Base-by-base conservation (phyloP, 2,797 vertebrate species). In the Neoniphon sammara region DNA sequence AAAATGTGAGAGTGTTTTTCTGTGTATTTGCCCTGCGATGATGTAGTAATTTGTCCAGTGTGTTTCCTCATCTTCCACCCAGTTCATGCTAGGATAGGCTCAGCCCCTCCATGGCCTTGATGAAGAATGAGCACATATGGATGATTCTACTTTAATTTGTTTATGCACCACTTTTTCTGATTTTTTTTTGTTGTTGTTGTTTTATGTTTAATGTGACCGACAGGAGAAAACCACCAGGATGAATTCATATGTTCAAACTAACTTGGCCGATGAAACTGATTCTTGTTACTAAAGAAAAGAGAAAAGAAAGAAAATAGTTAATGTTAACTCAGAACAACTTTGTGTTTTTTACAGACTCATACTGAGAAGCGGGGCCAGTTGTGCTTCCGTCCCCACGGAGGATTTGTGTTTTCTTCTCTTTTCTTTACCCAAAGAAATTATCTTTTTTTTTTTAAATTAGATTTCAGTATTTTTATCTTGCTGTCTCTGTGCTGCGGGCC, bases 341-440 rank as follows among this genome's bases (percentile, higher is more conserved):
- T 39, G n/a, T n/a, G n/a, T 39, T 12, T 69, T 79, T 80, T 42
- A 71, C 66, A 77, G 80, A 70, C 47, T 39, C 59, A 59, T 20
- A 67, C 59, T 56, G 50, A 34, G 49, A 57, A 57, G 25, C 56
- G 64, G 25, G 39, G 27, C 49, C 64, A 70, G 81, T 52, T 68
- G 64, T 70, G 68, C 70, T 64, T 76, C 73, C 52, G 49, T 73
- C 30, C 47, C 36, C 1, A 2, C 68, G 63, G 47, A 69, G 15
- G 21, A 84, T 78, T 83, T 76, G 10, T 59, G 77, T 88, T 69
- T 77, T 52, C 10, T 44, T 60, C 81, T 2, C 7, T 39, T 69
- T 67, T 50, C 18, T 66, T 67, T 67, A 27, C 2, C 56, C 7
- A 27, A 15, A 23, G 36, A 39, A 39, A 39, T 39, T 39, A 30